Evolutionary conservation across 2,888 invertebrate genomes (phyloP).

Genomic region (Tipula vernalis): DNA sequence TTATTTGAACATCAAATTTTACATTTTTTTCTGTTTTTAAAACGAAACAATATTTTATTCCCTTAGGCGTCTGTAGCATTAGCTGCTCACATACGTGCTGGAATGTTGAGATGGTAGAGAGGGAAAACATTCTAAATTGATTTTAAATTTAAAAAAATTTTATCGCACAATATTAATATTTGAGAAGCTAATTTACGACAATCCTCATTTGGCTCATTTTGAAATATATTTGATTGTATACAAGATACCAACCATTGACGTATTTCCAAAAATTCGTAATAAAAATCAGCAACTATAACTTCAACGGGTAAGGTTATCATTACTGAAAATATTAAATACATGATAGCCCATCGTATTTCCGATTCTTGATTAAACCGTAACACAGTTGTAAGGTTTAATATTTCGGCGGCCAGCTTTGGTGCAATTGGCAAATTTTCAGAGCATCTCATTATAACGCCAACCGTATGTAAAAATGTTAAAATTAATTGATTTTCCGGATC

Average conservation of each 20-base stretch:
- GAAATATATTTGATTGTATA: constrained; percentile 30
- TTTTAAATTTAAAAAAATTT: constrained; percentile 16
- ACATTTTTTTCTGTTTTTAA: not conserved
- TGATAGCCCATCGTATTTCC: constrained; percentile 49
- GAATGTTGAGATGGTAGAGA: not conserved
- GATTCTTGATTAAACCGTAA: constrained; percentile 54
- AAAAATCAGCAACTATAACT: constrained; percentile 45
- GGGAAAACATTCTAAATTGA: not conserved
- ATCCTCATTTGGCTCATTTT: constrained; percentile 51
- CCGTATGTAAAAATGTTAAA: constrained; percentile 53
- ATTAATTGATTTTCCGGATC: constrained; percentile 55
- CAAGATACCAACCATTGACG: constrained; percentile 48
- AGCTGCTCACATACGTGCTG: not conserved
- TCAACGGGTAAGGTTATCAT: constrained; percentile 46
- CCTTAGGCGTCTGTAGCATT: not conserved
- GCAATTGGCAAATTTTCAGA: constrained; percentile 54
- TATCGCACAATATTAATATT: constrained; percentile 37
- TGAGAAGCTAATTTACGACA: constrained; percentile 49
- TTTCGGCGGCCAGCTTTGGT: constrained; percentile 53
- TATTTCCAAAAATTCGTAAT: constrained; percentile 49
- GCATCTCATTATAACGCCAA: constrained; percentile 51
- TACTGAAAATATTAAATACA: constrained; percentile 54
- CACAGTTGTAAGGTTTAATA: constrained; percentile 52
- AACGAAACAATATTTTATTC: not conserved
- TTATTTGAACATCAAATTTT: not conserved